Conservation (phyloP, 2,888 invertebrate genomes). For the Latrodectus hesperus region DNA sequence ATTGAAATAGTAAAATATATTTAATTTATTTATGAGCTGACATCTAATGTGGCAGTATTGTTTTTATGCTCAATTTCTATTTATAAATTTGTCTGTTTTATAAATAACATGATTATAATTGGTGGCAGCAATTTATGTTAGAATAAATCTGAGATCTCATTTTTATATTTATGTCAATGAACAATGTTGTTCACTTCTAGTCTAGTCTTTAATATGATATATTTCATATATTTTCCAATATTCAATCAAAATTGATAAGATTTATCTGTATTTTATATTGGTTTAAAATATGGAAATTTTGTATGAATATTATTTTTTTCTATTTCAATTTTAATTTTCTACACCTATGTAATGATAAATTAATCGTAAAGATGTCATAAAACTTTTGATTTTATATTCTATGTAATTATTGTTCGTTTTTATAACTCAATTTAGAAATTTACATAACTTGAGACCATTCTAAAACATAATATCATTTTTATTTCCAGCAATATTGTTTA, state of each 20-base stretch:
- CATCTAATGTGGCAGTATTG: background rate
- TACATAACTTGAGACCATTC: background rate
- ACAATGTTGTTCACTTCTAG: conserved; percentile 31
- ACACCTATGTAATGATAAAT: no score
- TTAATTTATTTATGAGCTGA: background rate
- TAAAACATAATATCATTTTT: background rate
- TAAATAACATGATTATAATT: background rate
- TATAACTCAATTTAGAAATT: background rate
- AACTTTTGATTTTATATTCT: no score
- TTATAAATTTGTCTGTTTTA: conserved; percentile 2
- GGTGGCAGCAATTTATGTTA: conserved; percentile 59
- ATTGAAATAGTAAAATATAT: background rate
- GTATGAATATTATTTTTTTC: background rate
- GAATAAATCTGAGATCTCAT: conserved; percentile 22
- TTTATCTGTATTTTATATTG: no score
- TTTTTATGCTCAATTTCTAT: background rate
- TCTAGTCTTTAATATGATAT: conserved; percentile 55
- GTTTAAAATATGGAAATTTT: background rate
- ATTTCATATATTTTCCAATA: conserved; percentile 39
- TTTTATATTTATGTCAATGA: conserved; percentile 50
- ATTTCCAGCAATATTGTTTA: conserved; percentile 1
- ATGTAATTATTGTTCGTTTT: background rate
- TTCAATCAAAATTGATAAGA: background rate
- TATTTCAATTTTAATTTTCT: background rate
- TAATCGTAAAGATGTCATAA: no score